Evolutionary conservation across 2,797 vertebrate species (phyloP).

Genomic region (Halcyon smyrnensis): DNA sequence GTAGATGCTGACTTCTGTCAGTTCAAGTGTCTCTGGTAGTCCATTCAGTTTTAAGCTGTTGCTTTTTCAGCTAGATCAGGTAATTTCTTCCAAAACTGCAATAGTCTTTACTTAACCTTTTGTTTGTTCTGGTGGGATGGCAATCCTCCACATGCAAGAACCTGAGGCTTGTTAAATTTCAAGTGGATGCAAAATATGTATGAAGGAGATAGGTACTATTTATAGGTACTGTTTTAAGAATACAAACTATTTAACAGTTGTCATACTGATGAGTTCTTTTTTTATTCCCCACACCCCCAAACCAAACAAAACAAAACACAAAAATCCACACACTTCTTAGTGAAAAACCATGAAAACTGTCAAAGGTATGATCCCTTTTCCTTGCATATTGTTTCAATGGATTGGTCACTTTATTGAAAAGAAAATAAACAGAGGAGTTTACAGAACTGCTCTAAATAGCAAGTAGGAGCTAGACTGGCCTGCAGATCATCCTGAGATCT

Average conservation of each 20-base stretch:
- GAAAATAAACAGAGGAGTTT: not conserved
- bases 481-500: not conserved
- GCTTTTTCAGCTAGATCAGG: not conserved
- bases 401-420: not conserved
- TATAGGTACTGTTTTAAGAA: not conserved
- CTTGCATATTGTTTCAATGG: not conserved
- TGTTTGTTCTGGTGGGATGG: not conserved
- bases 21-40: not conserved
- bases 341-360: not conserved
- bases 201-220: not conserved
- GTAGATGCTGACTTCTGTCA: not conserved
- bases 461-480: not conserved
- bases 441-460: not conserved
- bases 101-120: not conserved
- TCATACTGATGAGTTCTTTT: not conserved
- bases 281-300: too few relatives aligned
- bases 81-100: not conserved
- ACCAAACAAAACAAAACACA: too few relatives aligned
- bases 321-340: accelerated
- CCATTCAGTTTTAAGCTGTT: not conserved
- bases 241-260: not conserved
- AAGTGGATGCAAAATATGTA: not conserved
- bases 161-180: not conserved
- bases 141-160: not conserved
- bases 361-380: not conserved